These are phyloP conservation scores for Lacerta viridis DNA, from an alignment of 2,797 vertebrate genomes.

Conservation along the genomic window DNA sequence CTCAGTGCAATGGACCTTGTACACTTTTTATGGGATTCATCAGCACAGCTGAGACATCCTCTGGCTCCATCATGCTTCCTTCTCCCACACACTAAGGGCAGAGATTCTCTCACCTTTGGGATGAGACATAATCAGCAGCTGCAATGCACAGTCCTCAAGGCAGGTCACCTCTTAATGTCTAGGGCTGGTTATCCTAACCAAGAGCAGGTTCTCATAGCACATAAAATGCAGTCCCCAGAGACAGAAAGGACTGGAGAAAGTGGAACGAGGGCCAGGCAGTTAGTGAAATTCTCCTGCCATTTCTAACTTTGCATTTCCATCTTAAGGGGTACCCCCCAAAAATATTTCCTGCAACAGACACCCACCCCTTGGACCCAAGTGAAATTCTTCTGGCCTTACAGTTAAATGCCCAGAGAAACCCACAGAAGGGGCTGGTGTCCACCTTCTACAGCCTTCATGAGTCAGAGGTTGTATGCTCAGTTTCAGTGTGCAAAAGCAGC, in stretches of 20 bases:
- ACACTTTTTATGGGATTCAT: background rate
- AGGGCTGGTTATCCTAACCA: background rate
- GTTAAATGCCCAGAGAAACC: background rate
- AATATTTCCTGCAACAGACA: background rate
- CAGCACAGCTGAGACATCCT: too few relatives aligned
- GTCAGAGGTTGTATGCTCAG: background rate
- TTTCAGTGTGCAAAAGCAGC: background rate
- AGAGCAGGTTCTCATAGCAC: background rate
- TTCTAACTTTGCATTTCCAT: background rate
- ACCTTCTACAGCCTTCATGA: background rate
- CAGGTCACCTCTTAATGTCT: background rate
- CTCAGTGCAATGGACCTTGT: background rate
- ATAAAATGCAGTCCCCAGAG: background rate
- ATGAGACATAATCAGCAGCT: too few relatives aligned
- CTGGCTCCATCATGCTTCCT: background rate
- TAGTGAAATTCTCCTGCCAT: background rate
- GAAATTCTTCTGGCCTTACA: background rate
- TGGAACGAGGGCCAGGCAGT: background rate
- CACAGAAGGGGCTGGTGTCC: background rate
- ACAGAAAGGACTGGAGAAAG: background rate
- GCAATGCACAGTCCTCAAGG: background rate
- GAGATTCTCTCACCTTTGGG: background rate
- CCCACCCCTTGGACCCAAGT: background rate
- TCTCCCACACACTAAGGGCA: background rate
- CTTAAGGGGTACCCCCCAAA: background rate